phyloP scores from a whole-genome alignment of 2,113 vertebrate genomes.

The Spermophilus dauricus region DNA sequence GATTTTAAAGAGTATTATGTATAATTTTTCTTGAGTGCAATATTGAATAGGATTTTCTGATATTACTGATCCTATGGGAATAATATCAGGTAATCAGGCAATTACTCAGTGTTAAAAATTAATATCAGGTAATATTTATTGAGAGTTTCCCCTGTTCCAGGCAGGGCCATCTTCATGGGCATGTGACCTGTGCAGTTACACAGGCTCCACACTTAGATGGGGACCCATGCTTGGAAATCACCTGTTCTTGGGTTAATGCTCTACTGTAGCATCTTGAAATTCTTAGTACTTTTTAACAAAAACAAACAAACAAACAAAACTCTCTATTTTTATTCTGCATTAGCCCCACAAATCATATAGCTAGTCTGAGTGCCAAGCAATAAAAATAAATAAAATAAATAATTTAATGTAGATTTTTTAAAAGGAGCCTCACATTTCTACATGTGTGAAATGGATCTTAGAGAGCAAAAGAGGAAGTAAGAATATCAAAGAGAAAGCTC shows the following conservation, averaged over 20 bases:
- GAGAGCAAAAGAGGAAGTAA: neutral
- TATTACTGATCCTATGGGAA: constrained; percentile 1
- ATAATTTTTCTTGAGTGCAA: neutral
- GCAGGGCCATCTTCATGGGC: neutral
- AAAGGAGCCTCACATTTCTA: neutral
- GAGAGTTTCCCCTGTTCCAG: neutral
- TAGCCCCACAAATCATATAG: neutral
- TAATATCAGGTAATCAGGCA: neutral
- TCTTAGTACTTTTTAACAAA: constrained; percentile 1
- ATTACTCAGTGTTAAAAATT: constrained; percentile 15
- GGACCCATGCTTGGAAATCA: neutral
- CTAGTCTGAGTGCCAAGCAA: neutral
- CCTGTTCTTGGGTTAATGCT: neutral
- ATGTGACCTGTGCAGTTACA: neutral
- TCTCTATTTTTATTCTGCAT: constrained; percentile 19
- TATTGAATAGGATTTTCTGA: constrained; percentile 33
- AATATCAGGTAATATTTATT: constrained; percentile 17
- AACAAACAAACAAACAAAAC: neutral
- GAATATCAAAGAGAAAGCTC: neutral
- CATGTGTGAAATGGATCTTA: constrained; percentile 3
- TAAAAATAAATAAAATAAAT: neutral
- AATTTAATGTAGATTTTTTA: neutral
- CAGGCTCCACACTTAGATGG: neutral
- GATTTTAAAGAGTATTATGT: neutral
- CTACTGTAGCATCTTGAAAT: constrained; percentile 24